Evolutionary conservation across 1,140 invertebrate genomes (phyloP).

Genomic region (Ostrea edulis): DNA sequence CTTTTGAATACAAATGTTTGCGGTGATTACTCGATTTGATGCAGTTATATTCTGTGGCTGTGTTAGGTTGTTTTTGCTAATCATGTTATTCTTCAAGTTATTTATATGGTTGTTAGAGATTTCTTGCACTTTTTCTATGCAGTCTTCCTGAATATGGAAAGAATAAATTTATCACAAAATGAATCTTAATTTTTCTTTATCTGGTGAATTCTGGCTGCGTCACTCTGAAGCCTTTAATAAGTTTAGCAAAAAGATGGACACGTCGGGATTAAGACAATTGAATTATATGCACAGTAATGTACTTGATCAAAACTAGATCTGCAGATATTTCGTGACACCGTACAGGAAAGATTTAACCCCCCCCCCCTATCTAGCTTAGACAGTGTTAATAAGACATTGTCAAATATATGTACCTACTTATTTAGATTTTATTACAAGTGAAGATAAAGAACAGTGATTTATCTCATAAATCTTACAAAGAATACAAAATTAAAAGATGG

Average conservation of each 20-base stretch:
- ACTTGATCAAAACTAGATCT: no score
- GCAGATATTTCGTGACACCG: no score
- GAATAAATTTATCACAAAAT: constrained; percentile 9
- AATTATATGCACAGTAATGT: no score
- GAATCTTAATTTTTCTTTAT: background rate
- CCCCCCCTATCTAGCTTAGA: no score
- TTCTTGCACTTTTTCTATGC: constrained; percentile 29
- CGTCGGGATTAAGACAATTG: background rate
- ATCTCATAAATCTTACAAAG: no score
- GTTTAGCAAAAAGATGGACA: background rate
- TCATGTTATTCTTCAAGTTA: background rate
- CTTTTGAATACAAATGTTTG: background rate
- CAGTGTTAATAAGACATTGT: no score
- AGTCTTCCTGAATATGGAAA: background rate
- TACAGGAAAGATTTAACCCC: no score
- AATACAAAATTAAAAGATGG: no score
- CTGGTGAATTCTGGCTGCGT: background rate
- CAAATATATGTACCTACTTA: no score
- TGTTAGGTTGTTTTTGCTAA: constrained; percentile 13
- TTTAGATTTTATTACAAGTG: no score
- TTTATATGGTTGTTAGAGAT: constrained; percentile 35
- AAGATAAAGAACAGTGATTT: no score
- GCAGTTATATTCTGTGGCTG: background rate
- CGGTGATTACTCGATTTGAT: background rate
- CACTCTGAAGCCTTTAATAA: background rate